phyloP scores from a whole-genome alignment of 2,888 invertebrate genomes.

The Nomada lathburiana region DNA sequence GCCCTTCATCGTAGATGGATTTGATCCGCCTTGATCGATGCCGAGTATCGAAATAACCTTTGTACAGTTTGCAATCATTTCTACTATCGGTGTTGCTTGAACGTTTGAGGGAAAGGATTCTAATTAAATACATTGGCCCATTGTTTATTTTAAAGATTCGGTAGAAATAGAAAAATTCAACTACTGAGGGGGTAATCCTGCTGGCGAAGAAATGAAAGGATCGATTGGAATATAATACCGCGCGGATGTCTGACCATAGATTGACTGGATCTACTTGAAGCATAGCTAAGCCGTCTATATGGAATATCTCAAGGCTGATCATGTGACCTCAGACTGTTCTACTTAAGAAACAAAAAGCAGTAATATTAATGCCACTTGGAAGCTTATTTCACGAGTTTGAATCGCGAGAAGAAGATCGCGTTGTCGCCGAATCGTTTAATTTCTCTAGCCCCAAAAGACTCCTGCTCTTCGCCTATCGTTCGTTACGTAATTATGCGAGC shows the following conservation, averaged over 20 bases:
- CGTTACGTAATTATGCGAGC: constrained; percentile 22
- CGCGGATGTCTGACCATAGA: no score
- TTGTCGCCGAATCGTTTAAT: constrained; percentile 7
- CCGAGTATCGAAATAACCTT: constrained; percentile 12
- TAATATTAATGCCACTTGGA: not conserved
- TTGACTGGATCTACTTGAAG: no score
- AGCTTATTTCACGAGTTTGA: not conserved
- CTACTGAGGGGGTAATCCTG: not conserved
- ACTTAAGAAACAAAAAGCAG: not conserved
- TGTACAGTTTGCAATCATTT: not conserved
- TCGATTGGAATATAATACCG: no score
- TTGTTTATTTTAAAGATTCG: not conserved
- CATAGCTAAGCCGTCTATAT: no score
- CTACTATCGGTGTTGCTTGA: no score
- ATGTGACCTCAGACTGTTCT: no score
- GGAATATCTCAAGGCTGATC: no score
- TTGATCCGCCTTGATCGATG: not conserved
- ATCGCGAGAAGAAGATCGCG: not conserved
- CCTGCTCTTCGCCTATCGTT: not conserved
- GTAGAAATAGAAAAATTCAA: not conserved
- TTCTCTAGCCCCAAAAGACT: not conserved
- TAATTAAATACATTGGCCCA: no score
- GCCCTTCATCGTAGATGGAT: constrained; percentile 5
- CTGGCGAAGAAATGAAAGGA: no score
- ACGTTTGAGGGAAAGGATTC: no score